Conservation (phyloP, 2,113 vertebrate species). For the Brachypteracias leptosomus region DNA sequence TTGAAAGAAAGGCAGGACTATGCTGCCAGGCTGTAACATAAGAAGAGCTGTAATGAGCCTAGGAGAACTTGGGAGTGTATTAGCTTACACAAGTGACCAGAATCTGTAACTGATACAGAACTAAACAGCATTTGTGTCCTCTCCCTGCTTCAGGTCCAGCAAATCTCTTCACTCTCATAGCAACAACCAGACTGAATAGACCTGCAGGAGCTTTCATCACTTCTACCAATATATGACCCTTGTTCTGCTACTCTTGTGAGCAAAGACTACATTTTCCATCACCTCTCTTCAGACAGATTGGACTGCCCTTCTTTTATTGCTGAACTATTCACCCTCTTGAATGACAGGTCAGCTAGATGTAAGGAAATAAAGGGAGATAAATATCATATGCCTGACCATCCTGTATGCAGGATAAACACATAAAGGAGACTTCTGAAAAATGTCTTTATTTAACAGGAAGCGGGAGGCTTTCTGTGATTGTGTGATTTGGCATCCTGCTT, state of each 20-base stretch:
- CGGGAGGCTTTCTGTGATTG: neutral
- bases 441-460: neutral
- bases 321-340: neutral
- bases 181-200: neutral
- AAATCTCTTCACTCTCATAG: slow-evolving; percentile 17
- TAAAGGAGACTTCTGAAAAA: neutral
- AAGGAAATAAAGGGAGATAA: neutral
- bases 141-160: neutral
- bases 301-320: neutral
- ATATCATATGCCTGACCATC: neutral
- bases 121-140: slow-evolving; percentile 6
- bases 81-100: slow-evolving; percentile 20
- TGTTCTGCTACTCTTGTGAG: neutral
- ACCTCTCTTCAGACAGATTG: neutral
- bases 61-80: neutral
- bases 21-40: neutral
- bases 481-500: neutral
- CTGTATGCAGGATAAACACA: neutral
- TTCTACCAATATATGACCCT: slow-evolving; percentile 12
- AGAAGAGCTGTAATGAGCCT: slow-evolving; percentile 36
- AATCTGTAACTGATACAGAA: slow-evolving; percentile 34
- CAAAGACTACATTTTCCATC: slow-evolving; percentile 35
- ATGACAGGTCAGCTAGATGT: neutral
- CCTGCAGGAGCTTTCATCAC: slow-evolving; percentile 28
- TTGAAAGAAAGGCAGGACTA: neutral